These are phyloP conservation scores for Drosophila nikananu DNA, from an alignment of 1,140 invertebrate species.

Conservation along the genomic window DNA sequence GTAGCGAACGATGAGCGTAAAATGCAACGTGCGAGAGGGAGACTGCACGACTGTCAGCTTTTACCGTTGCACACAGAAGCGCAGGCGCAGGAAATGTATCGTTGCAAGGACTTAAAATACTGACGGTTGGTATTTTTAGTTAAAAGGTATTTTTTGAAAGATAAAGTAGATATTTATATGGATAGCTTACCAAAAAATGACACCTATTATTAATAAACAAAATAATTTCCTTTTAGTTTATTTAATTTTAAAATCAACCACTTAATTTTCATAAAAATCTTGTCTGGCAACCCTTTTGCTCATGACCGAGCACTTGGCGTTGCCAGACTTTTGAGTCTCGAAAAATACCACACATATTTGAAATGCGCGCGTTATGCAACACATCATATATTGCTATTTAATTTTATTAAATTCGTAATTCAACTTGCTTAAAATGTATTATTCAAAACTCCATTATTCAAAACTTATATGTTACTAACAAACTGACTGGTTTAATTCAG, in stretches of 20 bases:
- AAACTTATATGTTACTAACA: not conserved
- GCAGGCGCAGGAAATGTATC: slow-evolving; percentile 4
- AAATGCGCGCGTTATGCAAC: not conserved
- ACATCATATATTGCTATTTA: not conserved
- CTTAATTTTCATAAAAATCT: too few species aligned
- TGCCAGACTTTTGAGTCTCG: too few species aligned
- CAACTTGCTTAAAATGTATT: not conserved
- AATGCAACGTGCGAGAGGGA: slow-evolving; percentile 36
- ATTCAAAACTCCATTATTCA: too few species aligned
- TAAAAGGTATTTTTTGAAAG: too few species aligned
- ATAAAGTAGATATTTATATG: too few species aligned
- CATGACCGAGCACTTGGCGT: too few species aligned
- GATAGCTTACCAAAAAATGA: too few species aligned
- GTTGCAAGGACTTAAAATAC: not conserved
- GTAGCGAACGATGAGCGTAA: slow-evolving; percentile 32
- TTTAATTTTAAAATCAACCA: too few species aligned
- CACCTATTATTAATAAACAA: too few species aligned
- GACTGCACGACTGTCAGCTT: slow-evolving; percentile 20
- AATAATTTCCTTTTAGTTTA: too few species aligned
- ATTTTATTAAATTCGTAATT: not conserved
- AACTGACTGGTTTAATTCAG: not conserved
- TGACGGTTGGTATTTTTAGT: slow-evolving; percentile 2
- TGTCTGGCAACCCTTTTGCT: too few species aligned
- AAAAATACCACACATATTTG: not conserved
- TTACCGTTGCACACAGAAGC: slow-evolving; percentile 12